Evolutionary conservation across 92 coral and sea anemone species (phyloP), one percentile per base, ranked within the genome.

Genomic region (Epizoanthus ramosus): DNA sequence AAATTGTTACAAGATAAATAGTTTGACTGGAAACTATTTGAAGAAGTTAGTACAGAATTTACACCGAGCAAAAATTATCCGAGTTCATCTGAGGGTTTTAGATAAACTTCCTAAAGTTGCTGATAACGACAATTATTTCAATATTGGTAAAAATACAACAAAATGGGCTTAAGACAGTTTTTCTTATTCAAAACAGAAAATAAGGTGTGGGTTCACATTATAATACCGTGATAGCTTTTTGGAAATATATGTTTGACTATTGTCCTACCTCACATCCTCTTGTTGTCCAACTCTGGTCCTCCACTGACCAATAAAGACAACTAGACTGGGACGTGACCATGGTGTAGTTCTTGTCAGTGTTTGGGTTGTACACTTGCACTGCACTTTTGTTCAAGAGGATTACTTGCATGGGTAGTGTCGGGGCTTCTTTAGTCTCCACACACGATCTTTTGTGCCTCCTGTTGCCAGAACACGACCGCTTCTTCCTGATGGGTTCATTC

Each of bases 401-500:
- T 14, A 39, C 28, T 59, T 77, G 33, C 19, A 61, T 8, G 56
- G 82, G 68, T 41, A 59, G 23, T 9, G 50, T 67, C 1, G 98
- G 94, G 39, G 93, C 85, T 57, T 93, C 98, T 80, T 93, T 93
- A 6, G 90, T 72, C 71, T 91, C 91, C 6, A 91, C 91, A 16
- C 97, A 93, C 0, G 97, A 93, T 14, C 94, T 75, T 43, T 89
- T 93, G 16, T 91, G 85, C 22, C 93, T 92, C 3, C 91, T 87
- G 39, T 70, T 75, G 22, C 85, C 88, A 12, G 84, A 79, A 43
- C 94, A 93, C 0, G 97, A 93, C 25, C 98, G 85, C 74, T 79
- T 90, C 58, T 67, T 86, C 35, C 98, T 92, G 16, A 57, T 31
- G 61, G 66, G 22, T 4, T 61, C 14, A 8, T 8, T 47, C 14